Conservation (phyloP, 2,113 vertebrate species). For the sheep (Ovis aries) region ARS-UI_Ramb_v3.0 NC_056054.1:249111001-249111500, state of each 20-base stretch:
- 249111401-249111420: background rate
- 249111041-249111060: background rate
- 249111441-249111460: background rate
- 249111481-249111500: background rate
- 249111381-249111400: background rate
- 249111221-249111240: background rate
- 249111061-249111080: background rate
- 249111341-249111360: background rate
- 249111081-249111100: background rate
- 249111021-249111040: background rate
- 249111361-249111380: background rate
- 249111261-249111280: rapidly evolving
- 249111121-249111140: background rate
- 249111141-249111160: background rate
- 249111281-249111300: background rate
- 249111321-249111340: background rate
- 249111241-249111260: background rate
- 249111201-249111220: background rate
- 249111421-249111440: background rate
- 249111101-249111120: background rate
- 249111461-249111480: background rate
- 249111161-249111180: background rate
- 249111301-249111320: too few relatives aligned
- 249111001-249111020: background rate
- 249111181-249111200: background rate